A percentile compares a stretch with the other conserved stretches of the same genome.
These are phyloP conservation scores for Argentina silus DNA, from an alignment of 2,797 vertebrate species.

Conservation along the genomic window DNA sequence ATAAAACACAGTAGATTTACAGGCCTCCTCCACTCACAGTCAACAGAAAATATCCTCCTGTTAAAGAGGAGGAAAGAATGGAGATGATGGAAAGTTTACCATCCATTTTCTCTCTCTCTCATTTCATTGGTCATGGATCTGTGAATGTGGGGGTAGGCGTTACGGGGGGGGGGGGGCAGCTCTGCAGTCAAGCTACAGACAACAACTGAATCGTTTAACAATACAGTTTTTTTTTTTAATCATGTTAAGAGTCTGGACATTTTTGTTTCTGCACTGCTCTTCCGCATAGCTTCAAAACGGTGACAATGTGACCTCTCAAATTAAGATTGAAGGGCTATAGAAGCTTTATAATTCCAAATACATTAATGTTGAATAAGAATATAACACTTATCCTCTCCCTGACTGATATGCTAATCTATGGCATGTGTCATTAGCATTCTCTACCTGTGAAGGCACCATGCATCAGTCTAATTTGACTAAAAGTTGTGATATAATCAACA, in stretches of 20 bases:
- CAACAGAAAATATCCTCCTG: constrained; percentile 62
- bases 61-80: constrained; percentile 68
- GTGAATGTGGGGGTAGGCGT: constrained; percentile 25
- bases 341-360: constrained; percentile 56
- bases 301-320: constrained; percentile 59
- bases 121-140: constrained; percentile 54
- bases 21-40: constrained; percentile 58
- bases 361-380: constrained; percentile 52
- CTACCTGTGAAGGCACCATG: background rate
- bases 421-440: constrained; percentile 52
- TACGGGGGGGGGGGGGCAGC: constrained; percentile 3
- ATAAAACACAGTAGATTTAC: constrained; percentile 71
- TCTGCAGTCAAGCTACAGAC: constrained; percentile 28
- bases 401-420: constrained; percentile 49
- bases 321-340: constrained; percentile 61
- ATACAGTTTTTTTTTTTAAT: background rate
- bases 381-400: constrained; percentile 44
- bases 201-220: constrained; percentile 25
- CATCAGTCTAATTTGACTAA: constrained; percentile 23
- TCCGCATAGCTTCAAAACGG: constrained; percentile 18
- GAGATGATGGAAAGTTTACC: constrained; percentile 72
- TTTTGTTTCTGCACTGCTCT: background rate
- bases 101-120: constrained; percentile 60
- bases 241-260: background rate
- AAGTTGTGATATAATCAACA: constrained; percentile 47